Conservation (phyloP, 2,888 invertebrate species). For the Mystacides longicornis region DNA sequence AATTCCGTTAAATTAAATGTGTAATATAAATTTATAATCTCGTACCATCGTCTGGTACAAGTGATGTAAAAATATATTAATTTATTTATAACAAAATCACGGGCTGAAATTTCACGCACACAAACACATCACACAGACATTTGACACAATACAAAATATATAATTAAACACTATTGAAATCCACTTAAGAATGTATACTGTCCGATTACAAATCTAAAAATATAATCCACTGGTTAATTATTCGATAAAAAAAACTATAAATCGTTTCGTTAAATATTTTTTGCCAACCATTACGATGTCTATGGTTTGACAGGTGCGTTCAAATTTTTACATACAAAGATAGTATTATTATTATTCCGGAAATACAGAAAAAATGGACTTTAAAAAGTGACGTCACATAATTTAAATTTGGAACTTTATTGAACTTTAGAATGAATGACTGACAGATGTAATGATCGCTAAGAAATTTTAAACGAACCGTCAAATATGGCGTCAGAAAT, state of each 20-base stretch:
- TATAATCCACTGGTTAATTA: too few species aligned
- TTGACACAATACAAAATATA: neutral
- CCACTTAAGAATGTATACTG: neutral
- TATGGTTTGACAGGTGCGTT: neutral
- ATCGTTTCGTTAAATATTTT: neutral
- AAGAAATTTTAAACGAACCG: neutral
- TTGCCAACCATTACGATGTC: neutral
- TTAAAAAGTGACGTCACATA: neutral
- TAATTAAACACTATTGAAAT: neutral
- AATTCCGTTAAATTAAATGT: too few species aligned
- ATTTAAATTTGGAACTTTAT: neutral
- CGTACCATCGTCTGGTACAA: neutral
- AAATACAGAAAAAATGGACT: neutral
- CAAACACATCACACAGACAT: neutral
- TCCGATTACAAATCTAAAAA: neutral
- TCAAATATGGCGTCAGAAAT: neutral
- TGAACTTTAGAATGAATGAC: neutral
- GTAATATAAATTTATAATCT: too few species aligned
- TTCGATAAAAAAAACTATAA: neutral
- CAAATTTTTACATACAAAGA: too few species aligned
- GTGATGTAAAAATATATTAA: neutral
- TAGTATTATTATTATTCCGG: neutral
- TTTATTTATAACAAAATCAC: neutral
- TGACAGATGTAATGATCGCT: neutral
- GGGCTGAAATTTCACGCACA: neutral